Evolutionary conservation across 2,888 invertebrate genomes (phyloP).

Genomic region (Aleiodes leptofemur): DNA sequence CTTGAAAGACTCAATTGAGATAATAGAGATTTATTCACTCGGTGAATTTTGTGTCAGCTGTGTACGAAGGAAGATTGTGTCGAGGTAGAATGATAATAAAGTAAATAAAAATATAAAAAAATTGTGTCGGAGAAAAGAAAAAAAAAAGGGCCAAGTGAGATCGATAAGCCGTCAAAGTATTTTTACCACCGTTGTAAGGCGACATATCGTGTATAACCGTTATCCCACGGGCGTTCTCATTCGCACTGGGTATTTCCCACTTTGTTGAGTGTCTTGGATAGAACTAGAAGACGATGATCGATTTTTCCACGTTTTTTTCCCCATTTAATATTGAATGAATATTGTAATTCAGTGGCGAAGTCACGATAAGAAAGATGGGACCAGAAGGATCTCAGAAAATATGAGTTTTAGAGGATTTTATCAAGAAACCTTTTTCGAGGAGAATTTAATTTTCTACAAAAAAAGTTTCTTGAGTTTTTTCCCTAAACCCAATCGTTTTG

Average conservation of each 20-base stretch:
- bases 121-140: conserved; percentile 2
- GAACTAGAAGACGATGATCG: neutral
- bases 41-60: neutral
- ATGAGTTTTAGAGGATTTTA: too few relatives aligned
- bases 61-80: neutral
- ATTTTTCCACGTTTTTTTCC: too few relatives aligned
- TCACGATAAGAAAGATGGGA: too few relatives aligned
- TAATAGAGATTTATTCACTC: neutral
- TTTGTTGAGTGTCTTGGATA: neutral
- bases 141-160: conserved; percentile 37
- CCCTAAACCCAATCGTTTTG: too few relatives aligned
- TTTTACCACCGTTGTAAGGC: conserved; percentile 38
- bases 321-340: too few relatives aligned
- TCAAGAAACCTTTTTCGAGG: too few relatives aligned
- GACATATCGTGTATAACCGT: neutral
- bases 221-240: conserved; percentile 37
- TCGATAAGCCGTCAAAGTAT: conserved; percentile 50
- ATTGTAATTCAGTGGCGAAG: too few relatives aligned
- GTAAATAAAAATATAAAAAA: conserved; percentile 25
- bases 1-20: neutral
- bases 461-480: too few relatives aligned
- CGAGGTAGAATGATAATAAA: conserved; percentile 24
- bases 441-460: too few relatives aligned
- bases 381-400: too few relatives aligned
- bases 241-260: neutral